Conservation (phyloP, 2,888 invertebrate species). For the Clusia tigrina region DNA sequence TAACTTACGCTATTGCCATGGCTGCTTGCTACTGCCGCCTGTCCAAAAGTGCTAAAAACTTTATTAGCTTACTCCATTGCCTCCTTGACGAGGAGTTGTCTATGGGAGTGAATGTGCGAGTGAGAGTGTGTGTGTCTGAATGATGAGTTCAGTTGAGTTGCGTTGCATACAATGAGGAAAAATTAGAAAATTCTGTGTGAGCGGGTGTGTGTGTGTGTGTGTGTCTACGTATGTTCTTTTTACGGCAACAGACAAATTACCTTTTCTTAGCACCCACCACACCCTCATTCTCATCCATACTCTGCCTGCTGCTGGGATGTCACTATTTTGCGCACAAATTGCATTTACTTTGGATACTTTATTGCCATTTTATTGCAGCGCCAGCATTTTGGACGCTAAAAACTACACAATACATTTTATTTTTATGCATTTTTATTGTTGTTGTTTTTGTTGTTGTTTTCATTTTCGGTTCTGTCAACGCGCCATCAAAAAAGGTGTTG, state of each 20-base stretch:
- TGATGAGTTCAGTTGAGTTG: not conserved
- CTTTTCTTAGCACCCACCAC: not conserved
- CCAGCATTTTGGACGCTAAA: slow-evolving; percentile 1
- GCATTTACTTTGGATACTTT: slow-evolving; percentile 14
- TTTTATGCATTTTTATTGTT: slow-evolving; percentile 12
- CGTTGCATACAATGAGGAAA: slow-evolving; percentile 3
- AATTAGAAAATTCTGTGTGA: slow-evolving; percentile 19
- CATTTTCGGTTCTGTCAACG: not conserved
- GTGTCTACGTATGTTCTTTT: too few relatives aligned
- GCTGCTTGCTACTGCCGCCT: not conserved
- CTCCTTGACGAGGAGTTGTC: too few relatives aligned
- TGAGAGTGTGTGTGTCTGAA: not conserved
- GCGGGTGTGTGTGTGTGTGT: not conserved
- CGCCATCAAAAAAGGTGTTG: not conserved
- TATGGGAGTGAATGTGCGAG: too few relatives aligned
- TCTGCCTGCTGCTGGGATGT: not conserved
- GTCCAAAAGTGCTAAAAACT: slow-evolving; percentile 9
- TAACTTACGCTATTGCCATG: slow-evolving; percentile 30
- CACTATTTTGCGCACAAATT: slow-evolving; percentile 2
- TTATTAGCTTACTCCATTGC: slow-evolving; percentile 16
- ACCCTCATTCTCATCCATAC: not conserved
- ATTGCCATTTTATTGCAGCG: slow-evolving; percentile 13
- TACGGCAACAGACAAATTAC: not conserved
- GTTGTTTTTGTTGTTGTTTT: not conserved
- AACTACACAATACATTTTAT: slow-evolving; percentile 8